These are phyloP conservation scores for Archegozetes longisetosus DNA, from an alignment of 1,140 invertebrate genomes.

Conservation along the genomic window DNA sequence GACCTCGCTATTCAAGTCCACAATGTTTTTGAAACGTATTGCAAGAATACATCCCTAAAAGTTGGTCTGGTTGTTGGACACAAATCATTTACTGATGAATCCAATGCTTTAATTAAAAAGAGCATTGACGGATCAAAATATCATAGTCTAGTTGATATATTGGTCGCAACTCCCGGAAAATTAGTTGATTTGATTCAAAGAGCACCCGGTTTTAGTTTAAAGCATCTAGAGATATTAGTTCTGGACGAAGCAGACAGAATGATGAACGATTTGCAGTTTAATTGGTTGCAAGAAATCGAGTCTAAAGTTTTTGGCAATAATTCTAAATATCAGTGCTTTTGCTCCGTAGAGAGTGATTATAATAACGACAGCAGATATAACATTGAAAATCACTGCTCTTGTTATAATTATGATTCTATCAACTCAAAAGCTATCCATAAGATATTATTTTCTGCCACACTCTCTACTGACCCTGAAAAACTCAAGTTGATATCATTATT, in stretches of 20 bases:
- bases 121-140: conserved; percentile 27
- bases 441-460: conserved; percentile 82
- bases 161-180: conserved; percentile 82
- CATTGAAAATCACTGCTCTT: conserved; percentile 7
- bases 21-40: conserved; percentile 45
- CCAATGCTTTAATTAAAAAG: conserved; percentile 48
- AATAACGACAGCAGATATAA: not conserved
- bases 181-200: conserved; percentile 77
- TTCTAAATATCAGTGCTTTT: conserved; percentile 4
- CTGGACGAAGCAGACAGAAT: conserved; percentile 85
- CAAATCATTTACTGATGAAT: conserved; percentile 52
- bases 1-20: conserved; percentile 73
- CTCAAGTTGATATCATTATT: conserved; percentile 70
- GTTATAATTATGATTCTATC: conserved; percentile 2
- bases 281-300: conserved; percentile 60
- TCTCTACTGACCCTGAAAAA: conserved; percentile 89
- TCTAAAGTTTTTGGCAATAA: conserved; percentile 21
- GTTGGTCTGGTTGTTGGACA: conserved; percentile 55
- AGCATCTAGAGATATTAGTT: conserved; percentile 61
- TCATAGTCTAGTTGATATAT: conserved; percentile 49
- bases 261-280: conserved; percentile 62
- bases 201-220: conserved; percentile 67
- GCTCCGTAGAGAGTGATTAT: not conserved
- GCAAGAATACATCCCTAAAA: conserved; percentile 48
- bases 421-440: conserved; percentile 51